phyloP scores from a whole-genome alignment of 2,888 invertebrate genomes.

The Spisula solida region DNA sequence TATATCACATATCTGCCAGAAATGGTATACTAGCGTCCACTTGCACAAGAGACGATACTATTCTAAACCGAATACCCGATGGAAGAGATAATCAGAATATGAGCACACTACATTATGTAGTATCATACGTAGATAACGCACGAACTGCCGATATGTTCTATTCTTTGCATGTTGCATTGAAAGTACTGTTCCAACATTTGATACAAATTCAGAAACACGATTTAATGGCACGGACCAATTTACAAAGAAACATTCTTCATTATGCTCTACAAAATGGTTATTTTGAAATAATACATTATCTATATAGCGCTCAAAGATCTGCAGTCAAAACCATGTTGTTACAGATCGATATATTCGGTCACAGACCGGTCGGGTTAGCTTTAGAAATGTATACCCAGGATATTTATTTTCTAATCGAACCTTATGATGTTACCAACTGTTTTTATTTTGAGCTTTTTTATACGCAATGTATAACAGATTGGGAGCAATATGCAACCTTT shows the following conservation, averaged over 20 bases:
- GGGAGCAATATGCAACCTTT: background rate
- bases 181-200: background rate
- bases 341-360: slow-evolving; percentile 20
- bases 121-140: background rate
- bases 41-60: background rate
- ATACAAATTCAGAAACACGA: background rate
- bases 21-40: background rate
- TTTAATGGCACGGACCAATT: background rate
- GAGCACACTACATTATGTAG: slow-evolving; percentile 21
- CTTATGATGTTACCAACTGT: background rate
- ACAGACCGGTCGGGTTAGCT: slow-evolving; percentile 18
- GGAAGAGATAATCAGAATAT: background rate
- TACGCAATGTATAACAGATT: background rate
- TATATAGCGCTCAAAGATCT: background rate
- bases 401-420: background rate
- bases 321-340: background rate
- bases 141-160: background rate
- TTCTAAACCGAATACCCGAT: slow-evolving; percentile 8
- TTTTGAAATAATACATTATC: background rate
- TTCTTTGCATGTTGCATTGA: background rate
- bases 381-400: background rate
- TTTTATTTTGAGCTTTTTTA: slow-evolving; percentile 27
- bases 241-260: slow-evolving; percentile 34
- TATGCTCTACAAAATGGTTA: slow-evolving; percentile 34
- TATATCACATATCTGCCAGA: slow-evolving; percentile 22